A percentile compares a stretch with the other conserved stretches of the same genome.
Conservation (phyloP, 1,140 invertebrate genomes). For the Drosophila repleta region DNA sequence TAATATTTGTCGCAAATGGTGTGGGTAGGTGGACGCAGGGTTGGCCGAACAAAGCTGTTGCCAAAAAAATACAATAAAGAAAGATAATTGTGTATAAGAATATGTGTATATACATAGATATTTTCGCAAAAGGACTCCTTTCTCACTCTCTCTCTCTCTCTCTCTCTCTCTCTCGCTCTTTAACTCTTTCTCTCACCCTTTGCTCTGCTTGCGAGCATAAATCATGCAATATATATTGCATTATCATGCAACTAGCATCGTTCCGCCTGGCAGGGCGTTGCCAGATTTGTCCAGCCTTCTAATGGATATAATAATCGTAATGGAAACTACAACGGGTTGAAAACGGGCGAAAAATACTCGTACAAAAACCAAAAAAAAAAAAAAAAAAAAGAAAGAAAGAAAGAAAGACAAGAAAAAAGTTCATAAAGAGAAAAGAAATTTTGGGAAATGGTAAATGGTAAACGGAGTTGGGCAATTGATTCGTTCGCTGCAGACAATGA, state of each 20-base stretch:
- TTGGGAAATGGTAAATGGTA: conserved; percentile 1
- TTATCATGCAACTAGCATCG: conserved; percentile 60
- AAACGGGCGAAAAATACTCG: conserved; percentile 9
- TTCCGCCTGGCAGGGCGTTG: conserved; percentile 9
- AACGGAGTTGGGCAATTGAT: conserved; percentile 30
- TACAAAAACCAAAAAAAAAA: not conserved
- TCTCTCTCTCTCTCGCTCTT: not conserved
- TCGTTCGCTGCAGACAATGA: conserved; percentile 20
- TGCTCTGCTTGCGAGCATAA: conserved; percentile 53
- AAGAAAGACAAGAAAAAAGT: not conserved
- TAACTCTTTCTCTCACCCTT: not conserved
- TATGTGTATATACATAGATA: conserved; percentile 11
- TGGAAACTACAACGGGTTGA: conserved; percentile 29
- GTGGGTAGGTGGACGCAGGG: conserved; percentile 2
- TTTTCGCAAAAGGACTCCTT: conserved; percentile 46
- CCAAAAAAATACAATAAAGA: conserved; percentile 14
- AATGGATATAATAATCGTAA: conserved; percentile 32
- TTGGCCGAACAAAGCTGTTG: not conserved
- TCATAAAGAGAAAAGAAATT: not conserved
- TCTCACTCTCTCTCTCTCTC: not conserved
- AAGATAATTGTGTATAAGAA: conserved; percentile 17
- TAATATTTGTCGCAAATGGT: conserved; percentile 70
- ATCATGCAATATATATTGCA: conserved; percentile 83
- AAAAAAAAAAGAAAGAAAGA: not conserved
- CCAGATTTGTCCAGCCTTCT: conserved; percentile 46